Conservation (phyloP, 2,797 vertebrate genomes). For the Coregonus sp. region DNA sequence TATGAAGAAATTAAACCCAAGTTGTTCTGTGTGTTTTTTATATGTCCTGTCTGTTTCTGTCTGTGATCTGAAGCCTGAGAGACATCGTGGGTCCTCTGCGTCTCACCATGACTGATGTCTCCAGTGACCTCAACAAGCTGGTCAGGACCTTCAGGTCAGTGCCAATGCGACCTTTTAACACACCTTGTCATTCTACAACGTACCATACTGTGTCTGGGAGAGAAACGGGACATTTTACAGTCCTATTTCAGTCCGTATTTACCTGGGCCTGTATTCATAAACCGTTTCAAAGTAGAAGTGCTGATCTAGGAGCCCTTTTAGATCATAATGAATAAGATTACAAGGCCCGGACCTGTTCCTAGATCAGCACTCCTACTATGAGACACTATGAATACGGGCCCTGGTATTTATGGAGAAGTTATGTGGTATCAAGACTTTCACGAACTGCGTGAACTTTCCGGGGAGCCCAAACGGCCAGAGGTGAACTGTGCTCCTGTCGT, state of each 20-base stretch:
- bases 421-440: neutral
- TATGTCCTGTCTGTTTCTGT: neutral
- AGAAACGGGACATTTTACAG: neutral
- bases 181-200: neutral
- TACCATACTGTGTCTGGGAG: neutral
- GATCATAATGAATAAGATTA: too few relatives aligned
- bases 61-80: conserved; percentile 33
- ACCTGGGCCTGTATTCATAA: neutral
- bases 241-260: neutral
- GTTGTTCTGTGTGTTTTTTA: neutral
- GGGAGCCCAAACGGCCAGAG: neutral
- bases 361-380: too few relatives aligned
- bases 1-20: neutral
- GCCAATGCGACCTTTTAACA: neutral
- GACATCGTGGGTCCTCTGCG: conserved; percentile 66
- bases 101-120: conserved; percentile 72
- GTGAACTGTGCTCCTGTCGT: conserved; percentile 46
- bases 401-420: neutral
- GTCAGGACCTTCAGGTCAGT: conserved; percentile 79
- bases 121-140: conserved; percentile 70
- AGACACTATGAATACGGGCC: neutral
- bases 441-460: neutral
- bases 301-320: too few relatives aligned
- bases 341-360: too few relatives aligned
- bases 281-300: neutral